Evolutionary conservation across 2,797 vertebrate species (phyloP).

Genomic region (Astyanax mexicanus): DNA sequence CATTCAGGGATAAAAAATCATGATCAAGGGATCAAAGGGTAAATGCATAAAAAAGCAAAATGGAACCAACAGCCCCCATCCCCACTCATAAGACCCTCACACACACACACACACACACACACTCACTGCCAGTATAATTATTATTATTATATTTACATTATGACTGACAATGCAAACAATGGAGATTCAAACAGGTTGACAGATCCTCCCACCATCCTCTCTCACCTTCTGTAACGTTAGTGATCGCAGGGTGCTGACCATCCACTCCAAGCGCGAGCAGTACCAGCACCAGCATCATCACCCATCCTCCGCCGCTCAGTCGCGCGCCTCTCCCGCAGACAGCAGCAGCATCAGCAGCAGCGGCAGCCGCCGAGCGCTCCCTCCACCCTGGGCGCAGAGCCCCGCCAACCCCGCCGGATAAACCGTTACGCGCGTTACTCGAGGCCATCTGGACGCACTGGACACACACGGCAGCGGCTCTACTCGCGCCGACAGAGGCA

Average conservation of each 20-base stretch:
- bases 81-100: too few relatives aligned
- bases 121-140: too few relatives aligned
- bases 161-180: background rate
- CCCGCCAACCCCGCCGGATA: constrained; percentile 48
- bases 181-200: constrained; percentile 4
- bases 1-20: too few relatives aligned
- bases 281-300: constrained; percentile 59
- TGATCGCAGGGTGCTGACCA: constrained; percentile 73
- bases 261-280: constrained; percentile 76
- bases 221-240: constrained; percentile 79
- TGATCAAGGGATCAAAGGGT: too few relatives aligned
- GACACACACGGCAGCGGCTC: constrained; percentile 58
- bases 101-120: background rate
- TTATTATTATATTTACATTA: too few relatives aligned
- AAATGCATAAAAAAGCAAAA: too few relatives aligned
- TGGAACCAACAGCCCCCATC: too few relatives aligned
- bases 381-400: constrained; percentile 58
- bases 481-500: constrained; percentile 66
- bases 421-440: constrained; percentile 70
- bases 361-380: constrained; percentile 22
- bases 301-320: constrained; percentile 60
- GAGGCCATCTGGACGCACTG: constrained; percentile 80
- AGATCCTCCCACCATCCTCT: background rate
- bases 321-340: constrained; percentile 16
- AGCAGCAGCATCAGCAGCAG: constrained; percentile 3